Conservation (phyloP, 2,888 invertebrate genomes). For the Patella ulyssiponensis region DNA sequence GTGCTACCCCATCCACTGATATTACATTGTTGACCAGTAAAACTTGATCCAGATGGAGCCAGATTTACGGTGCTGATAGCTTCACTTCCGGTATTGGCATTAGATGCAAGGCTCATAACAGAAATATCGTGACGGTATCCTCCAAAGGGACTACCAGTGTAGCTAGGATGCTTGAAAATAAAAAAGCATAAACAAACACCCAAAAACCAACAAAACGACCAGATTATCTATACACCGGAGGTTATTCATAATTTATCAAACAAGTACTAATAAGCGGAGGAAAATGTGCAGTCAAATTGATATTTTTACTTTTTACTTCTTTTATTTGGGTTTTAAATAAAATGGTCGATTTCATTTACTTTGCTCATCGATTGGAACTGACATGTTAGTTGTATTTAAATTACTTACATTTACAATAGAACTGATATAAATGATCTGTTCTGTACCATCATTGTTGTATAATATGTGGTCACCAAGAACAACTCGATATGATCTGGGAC, state of each 20-base stretch:
- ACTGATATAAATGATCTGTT: not conserved
- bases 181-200: too few relatives aligned
- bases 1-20: slow-evolving; percentile 47
- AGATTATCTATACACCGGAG: too few relatives aligned
- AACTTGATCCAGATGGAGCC: slow-evolving; percentile 22
- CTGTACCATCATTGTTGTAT: slow-evolving; percentile 18
- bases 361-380: too few relatives aligned
- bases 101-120: slow-evolving; percentile 29
- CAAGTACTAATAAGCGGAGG: too few relatives aligned
- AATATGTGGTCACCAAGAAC: slow-evolving; percentile 9
- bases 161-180: slow-evolving; percentile 36
- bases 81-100: slow-evolving; percentile 26
- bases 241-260: too few relatives aligned
- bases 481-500: slow-evolving; percentile 10
- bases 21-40: slow-evolving; percentile 24
- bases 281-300: too few relatives aligned
- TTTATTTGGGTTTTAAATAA: too few relatives aligned
- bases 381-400: too few relatives aligned
- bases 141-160: slow-evolving; percentile 32
- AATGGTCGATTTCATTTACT: too few relatives aligned
- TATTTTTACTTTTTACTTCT: too few relatives aligned
- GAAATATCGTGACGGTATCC: slow-evolving; percentile 49
- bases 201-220: too few relatives aligned
- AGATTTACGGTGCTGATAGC: slow-evolving; percentile 25
- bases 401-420: slow-evolving; percentile 11